phyloP scores from a whole-genome alignment of 2,113 vertebrate genomes.

The Xenopus borealis region DNA sequence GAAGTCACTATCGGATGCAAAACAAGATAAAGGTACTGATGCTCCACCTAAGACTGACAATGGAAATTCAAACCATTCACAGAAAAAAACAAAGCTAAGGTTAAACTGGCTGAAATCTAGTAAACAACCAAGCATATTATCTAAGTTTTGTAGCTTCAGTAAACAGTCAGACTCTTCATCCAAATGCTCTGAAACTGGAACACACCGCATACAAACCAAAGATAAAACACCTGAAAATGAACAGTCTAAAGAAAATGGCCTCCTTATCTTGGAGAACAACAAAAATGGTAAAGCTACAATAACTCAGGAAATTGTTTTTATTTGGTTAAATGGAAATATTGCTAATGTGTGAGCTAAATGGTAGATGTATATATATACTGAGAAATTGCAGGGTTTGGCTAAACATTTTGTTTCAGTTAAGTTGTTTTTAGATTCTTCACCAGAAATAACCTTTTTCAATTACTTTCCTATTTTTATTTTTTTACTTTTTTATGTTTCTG shows the following conservation, averaged over 20 bases:
- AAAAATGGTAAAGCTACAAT: conserved; percentile 54
- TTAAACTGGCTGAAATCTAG: conserved; percentile 82
- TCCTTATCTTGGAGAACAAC: conserved; percentile 33
- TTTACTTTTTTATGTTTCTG: too few species aligned
- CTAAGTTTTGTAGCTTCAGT: conserved; percentile 88
- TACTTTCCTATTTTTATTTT: too few species aligned
- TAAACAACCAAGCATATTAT: conserved; percentile 93
- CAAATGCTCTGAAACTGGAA: conserved; percentile 55
- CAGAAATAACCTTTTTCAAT: too few species aligned
- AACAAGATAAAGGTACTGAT: conserved; percentile 55
- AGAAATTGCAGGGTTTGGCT: too few species aligned
- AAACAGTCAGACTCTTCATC: conserved; percentile 69
- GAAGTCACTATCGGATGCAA: conserved; percentile 70
- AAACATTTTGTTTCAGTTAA: too few species aligned
- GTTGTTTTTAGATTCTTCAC: too few species aligned
- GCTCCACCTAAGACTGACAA: conserved; percentile 51
- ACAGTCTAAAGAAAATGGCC: conserved; percentile 41
- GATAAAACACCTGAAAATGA: conserved; percentile 48
- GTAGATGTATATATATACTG: too few species aligned
- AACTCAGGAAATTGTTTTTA: conserved; percentile 67
- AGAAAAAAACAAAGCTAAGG: conserved; percentile 76
- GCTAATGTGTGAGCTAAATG: too few species aligned
- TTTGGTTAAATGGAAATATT: too few species aligned
- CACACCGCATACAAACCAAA: conserved; percentile 49
- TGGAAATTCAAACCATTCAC: conserved; percentile 59